phyloP scores from a whole-genome alignment of 92 coral and sea anemone genomes.

The Blastomussa wellsi region DNA sequence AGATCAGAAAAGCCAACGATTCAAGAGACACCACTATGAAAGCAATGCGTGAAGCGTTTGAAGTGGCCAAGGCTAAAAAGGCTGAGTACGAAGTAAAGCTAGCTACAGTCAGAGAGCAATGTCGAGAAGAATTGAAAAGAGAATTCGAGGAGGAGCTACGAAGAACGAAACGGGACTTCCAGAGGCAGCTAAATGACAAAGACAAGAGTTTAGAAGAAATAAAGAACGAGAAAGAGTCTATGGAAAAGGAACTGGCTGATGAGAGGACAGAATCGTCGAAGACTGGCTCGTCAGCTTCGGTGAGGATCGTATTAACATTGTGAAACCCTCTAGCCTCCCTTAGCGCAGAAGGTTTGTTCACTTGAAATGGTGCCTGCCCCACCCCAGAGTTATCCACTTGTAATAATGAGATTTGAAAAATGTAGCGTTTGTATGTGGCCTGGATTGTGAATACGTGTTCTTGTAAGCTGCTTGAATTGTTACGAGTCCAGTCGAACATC shows the following conservation, averaged over 20 bases:
- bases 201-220: slow-evolving; percentile 35
- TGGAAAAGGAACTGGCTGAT: slow-evolving; percentile 24
- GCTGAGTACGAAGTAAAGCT: slow-evolving; percentile 72
- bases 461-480: no score
- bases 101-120: slow-evolving; percentile 42
- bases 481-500: no score
- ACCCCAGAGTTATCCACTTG: no score
- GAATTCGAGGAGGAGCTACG: slow-evolving; percentile 31
- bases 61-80: slow-evolving; percentile 72
- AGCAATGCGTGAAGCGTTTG: slow-evolving; percentile 83
- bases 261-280: slow-evolving; percentile 3
- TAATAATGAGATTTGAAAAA: no score
- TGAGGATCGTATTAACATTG: background rate
- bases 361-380: no score
- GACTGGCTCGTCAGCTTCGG: slow-evolving; percentile 16
- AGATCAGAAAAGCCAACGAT: slow-evolving; percentile 63
- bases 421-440: background rate
- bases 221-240: slow-evolving; percentile 22
- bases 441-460: background rate
- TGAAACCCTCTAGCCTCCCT: no score
- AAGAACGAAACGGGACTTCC: slow-evolving; percentile 35
- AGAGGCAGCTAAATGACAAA: slow-evolving; percentile 48
- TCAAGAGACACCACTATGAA: slow-evolving; percentile 69
- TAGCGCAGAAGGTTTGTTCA: no score
- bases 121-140: slow-evolving; percentile 23